These are phyloP conservation scores for Pipistrellus pipistrellus DNA, from an alignment of 2,797 vertebrate genomes.

Conservation along the genomic window DNA sequence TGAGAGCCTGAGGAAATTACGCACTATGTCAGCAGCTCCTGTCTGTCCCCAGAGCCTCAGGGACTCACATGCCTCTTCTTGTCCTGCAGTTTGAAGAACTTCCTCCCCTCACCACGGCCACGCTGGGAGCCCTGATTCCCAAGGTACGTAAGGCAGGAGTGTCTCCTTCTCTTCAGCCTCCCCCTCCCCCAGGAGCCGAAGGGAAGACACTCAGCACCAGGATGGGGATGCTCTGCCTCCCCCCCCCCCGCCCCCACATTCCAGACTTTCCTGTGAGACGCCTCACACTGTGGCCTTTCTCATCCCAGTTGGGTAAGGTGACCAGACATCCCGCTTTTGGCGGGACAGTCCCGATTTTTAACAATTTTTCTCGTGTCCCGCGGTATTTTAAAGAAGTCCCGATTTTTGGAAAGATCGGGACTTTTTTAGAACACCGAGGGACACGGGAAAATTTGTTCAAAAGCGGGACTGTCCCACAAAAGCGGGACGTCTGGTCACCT, in stretches of 20 bases:
- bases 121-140: conserved; percentile 85
- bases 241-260: no score
- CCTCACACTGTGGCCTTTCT: not conserved
- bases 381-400: no score
- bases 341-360: no score
- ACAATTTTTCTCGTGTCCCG: no score
- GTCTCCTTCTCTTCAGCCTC: not conserved
- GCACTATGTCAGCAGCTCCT: not conserved
- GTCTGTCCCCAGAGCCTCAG: not conserved
- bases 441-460: no score
- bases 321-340: no score
- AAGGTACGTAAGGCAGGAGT: conserved; percentile 64
- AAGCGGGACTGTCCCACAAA: no score
- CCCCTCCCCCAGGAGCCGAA: not conserved
- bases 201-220: not conserved
- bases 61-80: conserved; percentile 4
- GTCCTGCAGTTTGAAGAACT: conserved; percentile 85
- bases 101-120: conserved; percentile 84
- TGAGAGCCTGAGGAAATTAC: not conserved
- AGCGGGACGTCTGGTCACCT: no score
- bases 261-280: not conserved
- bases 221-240: not conserved
- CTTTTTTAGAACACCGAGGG: no score
- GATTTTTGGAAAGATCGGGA: no score
- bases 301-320: not conserved